Evolutionary conservation across 2,888 invertebrate species (phyloP).

Genomic region (Strigamia transsilvanica): DNA sequence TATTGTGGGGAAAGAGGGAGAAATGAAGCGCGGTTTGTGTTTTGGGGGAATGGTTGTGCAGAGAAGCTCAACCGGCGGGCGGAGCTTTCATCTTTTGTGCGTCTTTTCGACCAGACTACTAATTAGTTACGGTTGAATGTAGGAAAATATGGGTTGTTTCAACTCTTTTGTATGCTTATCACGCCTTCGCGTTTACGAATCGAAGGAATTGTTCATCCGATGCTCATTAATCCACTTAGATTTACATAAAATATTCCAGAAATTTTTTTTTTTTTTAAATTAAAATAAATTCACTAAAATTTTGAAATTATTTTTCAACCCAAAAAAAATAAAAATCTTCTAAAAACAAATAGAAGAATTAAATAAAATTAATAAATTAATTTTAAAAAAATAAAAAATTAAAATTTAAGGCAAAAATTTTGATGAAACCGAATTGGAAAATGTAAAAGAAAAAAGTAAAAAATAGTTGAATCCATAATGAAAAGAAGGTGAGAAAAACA

Average conservation of each 20-base stretch:
- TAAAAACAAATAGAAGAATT: too few relatives aligned
- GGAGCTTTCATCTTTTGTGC: background rate
- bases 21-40: background rate
- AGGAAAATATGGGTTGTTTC: slow-evolving; percentile 6
- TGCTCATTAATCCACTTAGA: background rate
- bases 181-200: background rate
- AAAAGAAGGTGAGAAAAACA: slow-evolving; percentile 19
- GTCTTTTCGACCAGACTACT: background rate
- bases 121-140: background rate
- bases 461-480: background rate
- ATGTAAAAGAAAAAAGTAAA: background rate
- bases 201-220: background rate
- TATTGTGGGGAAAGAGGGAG: background rate
- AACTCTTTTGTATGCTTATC: background rate
- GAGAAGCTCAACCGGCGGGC: background rate
- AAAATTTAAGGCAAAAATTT: background rate
- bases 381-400: background rate
- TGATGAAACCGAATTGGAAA: background rate
- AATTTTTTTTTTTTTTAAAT: background rate
- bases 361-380: too few relatives aligned
- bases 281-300: background rate
- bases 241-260: background rate
- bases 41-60: background rate
- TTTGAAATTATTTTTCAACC: background rate
- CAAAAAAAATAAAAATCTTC: too few relatives aligned